Conservation (phyloP, 1,140 invertebrate species). For the Drosophila equinoxialis region DNA sequence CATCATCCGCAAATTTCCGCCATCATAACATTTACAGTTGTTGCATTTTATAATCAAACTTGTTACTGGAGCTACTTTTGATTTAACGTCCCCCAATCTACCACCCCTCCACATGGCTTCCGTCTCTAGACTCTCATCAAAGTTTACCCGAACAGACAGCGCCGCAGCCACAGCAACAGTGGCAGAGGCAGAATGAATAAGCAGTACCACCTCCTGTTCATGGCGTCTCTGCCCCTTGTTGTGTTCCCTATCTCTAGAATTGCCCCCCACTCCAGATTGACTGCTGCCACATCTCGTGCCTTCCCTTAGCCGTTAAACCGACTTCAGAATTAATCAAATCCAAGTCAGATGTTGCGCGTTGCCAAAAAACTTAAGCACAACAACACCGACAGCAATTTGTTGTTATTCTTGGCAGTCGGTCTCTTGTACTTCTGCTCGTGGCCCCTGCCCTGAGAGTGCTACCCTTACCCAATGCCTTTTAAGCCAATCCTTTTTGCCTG, state of each 20-base stretch:
- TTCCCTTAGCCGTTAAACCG: conserved; percentile 70
- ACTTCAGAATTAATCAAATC: conserved; percentile 80
- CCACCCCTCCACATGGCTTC: conserved; percentile 25
- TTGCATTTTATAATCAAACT: conserved; percentile 79
- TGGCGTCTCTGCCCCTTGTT: no score
- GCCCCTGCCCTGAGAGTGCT: neutral
- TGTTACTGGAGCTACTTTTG: conserved; percentile 69
- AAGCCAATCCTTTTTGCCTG: conserved; percentile 13
- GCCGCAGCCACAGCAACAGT: conserved; percentile 52
- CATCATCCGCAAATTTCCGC: conserved; percentile 63
- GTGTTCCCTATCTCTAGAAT: neutral
- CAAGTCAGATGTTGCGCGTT: conserved; percentile 78
- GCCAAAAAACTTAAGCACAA: conserved; percentile 79
- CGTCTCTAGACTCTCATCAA: conserved; percentile 62
- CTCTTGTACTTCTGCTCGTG: conserved; percentile 13
- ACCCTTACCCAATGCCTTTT: neutral
- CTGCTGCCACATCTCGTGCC: neutral
- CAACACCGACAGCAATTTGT: conserved; percentile 59
- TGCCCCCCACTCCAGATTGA: neutral
- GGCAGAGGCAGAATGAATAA: conserved; percentile 55
- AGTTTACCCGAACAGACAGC: conserved; percentile 72
- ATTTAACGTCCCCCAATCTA: conserved; percentile 58
- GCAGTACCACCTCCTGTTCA: conserved; percentile 19
- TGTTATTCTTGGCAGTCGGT: conserved; percentile 67
- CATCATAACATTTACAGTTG: conserved; percentile 77